These are phyloP conservation scores for Drosophila leontia DNA, from an alignment of 1,140 invertebrate genomes.

Conservation along the genomic window DNA sequence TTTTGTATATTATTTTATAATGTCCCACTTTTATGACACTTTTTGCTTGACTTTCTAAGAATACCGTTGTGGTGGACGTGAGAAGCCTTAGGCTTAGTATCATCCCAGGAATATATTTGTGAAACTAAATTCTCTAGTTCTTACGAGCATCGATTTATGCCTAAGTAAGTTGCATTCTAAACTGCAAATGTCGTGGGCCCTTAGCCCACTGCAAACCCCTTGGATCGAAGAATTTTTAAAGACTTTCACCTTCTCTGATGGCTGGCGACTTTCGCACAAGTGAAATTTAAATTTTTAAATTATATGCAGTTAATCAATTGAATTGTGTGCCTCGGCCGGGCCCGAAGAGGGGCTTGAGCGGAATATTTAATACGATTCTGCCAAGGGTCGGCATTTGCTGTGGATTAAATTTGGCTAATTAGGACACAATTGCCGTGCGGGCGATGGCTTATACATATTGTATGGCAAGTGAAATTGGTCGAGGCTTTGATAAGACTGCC, in stretches of 20 bases:
- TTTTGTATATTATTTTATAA: no score
- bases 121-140: conserved; percentile 8
- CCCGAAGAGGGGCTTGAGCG: conserved; percentile 41
- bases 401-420: conserved; percentile 74
- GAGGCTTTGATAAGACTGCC: conserved; percentile 7
- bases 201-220: conserved; percentile 3
- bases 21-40: no score
- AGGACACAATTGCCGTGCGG: conserved; percentile 59
- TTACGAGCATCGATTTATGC: conserved; percentile 16
- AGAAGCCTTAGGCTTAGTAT: no score
- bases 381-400: conserved; percentile 33
- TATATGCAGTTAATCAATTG: conserved; percentile 66
- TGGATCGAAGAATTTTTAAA: conserved; percentile 41
- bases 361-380: conserved; percentile 71
- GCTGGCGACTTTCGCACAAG: conserved; percentile 67
- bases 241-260: conserved; percentile 66
- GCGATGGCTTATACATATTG: conserved; percentile 64
- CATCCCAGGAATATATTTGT: conserved; percentile 12
- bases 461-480: conserved; percentile 55
- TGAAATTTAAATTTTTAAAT: conserved; percentile 73
- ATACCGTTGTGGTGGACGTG: background rate
- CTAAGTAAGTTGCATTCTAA: background rate
- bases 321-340: conserved; percentile 45
- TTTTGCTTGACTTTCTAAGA: background rate
- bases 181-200: conserved; percentile 4